A percentile compares a stretch with the other conserved stretches of the same genome.
phyloP scores from a whole-genome alignment of 2,888 invertebrate genomes.

The Tenthredo mesomela region DNA sequence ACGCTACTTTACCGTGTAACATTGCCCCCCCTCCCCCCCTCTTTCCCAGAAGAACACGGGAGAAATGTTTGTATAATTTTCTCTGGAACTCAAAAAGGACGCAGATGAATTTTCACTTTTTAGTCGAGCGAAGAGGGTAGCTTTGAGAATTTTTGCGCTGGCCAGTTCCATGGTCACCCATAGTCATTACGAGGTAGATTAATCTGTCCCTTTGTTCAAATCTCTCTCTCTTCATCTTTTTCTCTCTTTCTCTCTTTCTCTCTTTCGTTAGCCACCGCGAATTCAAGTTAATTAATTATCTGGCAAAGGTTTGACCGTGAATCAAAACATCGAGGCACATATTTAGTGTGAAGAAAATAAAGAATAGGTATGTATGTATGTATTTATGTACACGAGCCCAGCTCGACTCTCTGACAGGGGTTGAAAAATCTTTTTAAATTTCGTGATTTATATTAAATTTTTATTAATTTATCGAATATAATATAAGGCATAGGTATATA shows the following conservation, averaged over 20 bases:
- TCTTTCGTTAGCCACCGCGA: neutral
- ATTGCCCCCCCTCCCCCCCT: neutral
- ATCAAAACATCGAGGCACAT: neutral
- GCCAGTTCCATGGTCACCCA: neutral
- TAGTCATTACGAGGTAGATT: neutral
- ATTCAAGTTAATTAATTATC: neutral
- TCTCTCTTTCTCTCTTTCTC: neutral
- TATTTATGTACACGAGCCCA: no score
- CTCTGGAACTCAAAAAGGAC: constrained; percentile 10
- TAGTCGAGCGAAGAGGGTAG: neutral
- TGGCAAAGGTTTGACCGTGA: neutral
- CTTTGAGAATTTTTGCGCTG: neutral
- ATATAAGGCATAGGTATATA: neutral
- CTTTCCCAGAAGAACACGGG: neutral
- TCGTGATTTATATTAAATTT: neutral
- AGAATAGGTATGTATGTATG: neutral
- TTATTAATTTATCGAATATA: neutral
- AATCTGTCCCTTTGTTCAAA: constrained; percentile 5
- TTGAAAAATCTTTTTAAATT: neutral
- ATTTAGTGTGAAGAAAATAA: neutral
- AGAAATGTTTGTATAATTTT: neutral
- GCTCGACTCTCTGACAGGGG: neutral
- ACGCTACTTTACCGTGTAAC: neutral
- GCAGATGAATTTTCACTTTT: neutral
- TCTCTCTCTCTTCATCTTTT: neutral